These are phyloP conservation scores for Charina bottae DNA, from an alignment of 2,113 vertebrate genomes.

Conservation along the genomic window DNA sequence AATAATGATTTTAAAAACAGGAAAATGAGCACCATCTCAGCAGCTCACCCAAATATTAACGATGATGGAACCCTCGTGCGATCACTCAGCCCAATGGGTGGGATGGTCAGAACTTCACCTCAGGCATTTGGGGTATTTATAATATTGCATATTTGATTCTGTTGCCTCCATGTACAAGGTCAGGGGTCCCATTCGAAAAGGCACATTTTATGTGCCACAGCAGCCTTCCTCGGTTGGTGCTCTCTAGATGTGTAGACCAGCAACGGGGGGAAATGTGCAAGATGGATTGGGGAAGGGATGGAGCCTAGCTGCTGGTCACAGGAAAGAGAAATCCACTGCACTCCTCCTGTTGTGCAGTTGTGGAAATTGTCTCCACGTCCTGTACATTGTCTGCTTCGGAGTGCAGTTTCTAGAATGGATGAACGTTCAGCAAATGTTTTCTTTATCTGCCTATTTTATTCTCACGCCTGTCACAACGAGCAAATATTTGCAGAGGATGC, in stretches of 20 bases:
- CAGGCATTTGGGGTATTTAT: too few relatives aligned
- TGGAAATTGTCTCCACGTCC: neutral
- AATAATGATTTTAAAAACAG: too few relatives aligned
- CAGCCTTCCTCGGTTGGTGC: neutral
- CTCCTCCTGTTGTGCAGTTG: neutral
- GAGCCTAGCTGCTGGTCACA: neutral
- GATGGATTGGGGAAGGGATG: too few relatives aligned
- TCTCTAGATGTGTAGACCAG: neutral
- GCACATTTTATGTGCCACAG: neutral
- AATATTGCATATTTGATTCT: too few relatives aligned
- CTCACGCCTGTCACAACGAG: neutral
- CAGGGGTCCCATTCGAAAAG: too few relatives aligned
- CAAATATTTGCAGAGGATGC: neutral
- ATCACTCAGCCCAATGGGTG: too few relatives aligned
- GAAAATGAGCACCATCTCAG: too few relatives aligned
- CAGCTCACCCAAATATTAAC: too few relatives aligned
- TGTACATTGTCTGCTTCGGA: neutral
- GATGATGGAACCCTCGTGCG: too few relatives aligned
- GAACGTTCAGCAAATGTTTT: neutral
- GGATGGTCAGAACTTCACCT: too few relatives aligned
- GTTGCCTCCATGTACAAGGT: too few relatives aligned
- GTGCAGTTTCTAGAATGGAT: neutral
- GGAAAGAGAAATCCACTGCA: neutral
- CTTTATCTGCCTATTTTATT: neutral
- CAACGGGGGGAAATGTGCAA: neutral